Base-by-base conservation (phyloP, 1,140 invertebrate genomes). In the Zaprionus ornatus region DNA sequence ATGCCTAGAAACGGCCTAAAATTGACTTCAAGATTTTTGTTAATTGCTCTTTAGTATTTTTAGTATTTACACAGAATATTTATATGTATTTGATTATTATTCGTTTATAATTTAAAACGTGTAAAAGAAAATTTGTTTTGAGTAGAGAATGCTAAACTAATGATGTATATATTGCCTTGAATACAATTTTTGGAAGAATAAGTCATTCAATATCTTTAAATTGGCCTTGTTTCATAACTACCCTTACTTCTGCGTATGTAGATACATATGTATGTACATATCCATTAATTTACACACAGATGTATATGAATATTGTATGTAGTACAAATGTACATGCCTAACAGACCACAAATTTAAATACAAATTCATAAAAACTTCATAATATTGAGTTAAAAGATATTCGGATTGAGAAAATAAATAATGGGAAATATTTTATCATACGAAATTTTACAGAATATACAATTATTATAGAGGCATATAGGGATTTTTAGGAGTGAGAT, bases 401-500 rank as follows among this genome's bases (percentile, higher is more conserved):
- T 48, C 2, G 19, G 3, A 21, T 21, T 48, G 19, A 4, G 19
- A 4, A 48, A 48, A 48, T 50, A 50, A 50, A 50, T 50, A 50
- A 48, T 21, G 2, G n/a, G n/a, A 17, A 17, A 45, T 45, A 45
- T 17, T 17, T 45, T 17, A 42, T 42, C 2, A 5, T 42, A 42
- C 2, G 6, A 19, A 12, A 12, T 48, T 19, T 6, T 17, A 48
- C 3, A 21, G 2, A 42, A 45, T 45, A 0, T n/a, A 48, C 19
- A 21, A 48, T 19, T 10, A 48, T 21, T 48, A 23, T 13, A 21
- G 6, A 13, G 19, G 10, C 7, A 23, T 69, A 52, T 63, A 63
- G 10, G 52, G n/a, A 7, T 37, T 59, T 25, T 82, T 90, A 13
- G 82, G 79, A 21, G 75, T 56, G 17, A 81, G 61, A 73, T 85